Conservation (phyloP, 2,797 vertebrate species). For the Fistularia tabacaria region DNA sequence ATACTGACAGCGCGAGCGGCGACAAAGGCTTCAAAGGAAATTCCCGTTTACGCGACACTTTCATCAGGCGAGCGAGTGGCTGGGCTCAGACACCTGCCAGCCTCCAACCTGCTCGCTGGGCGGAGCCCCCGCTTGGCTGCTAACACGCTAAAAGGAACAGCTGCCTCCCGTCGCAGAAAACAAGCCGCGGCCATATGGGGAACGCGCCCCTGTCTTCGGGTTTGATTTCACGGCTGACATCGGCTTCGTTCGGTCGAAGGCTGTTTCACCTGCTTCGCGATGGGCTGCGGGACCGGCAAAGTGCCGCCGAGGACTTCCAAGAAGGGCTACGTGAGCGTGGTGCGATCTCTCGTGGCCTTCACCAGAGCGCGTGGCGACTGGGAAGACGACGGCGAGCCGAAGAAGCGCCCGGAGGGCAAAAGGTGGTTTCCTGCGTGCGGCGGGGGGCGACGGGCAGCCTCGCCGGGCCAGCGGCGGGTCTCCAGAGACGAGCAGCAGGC, state of each 20-base stretch:
- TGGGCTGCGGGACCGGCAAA: conserved; percentile 53
- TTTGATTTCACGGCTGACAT: background rate
- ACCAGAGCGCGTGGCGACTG: conserved; percentile 7
- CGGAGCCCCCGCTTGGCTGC: too few species aligned
- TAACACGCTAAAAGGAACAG: too few species aligned
- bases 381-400: background rate
- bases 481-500: background rate
- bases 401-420: conserved; percentile 18
- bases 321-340: conserved; percentile 36
- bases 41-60: conserved; percentile 31
- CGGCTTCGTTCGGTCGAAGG: background rate
- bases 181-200: too few species aligned
- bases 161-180: too few species aligned
- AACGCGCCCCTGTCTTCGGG: background rate
- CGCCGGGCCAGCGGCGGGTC: background rate
- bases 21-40: conserved; percentile 51
- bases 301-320: conserved; percentile 31
- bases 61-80: background rate
- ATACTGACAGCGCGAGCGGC: too few species aligned
- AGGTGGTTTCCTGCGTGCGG: conserved; percentile 21
- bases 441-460: background rate
- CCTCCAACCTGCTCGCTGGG: conserved; percentile 31
- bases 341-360: conserved; percentile 52
- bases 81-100: background rate
- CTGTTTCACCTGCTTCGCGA: conserved; percentile 7